These are phyloP conservation scores for Nasonia oneida DNA, from an alignment of 2,888 invertebrate species.

Conservation along the genomic window DNA sequence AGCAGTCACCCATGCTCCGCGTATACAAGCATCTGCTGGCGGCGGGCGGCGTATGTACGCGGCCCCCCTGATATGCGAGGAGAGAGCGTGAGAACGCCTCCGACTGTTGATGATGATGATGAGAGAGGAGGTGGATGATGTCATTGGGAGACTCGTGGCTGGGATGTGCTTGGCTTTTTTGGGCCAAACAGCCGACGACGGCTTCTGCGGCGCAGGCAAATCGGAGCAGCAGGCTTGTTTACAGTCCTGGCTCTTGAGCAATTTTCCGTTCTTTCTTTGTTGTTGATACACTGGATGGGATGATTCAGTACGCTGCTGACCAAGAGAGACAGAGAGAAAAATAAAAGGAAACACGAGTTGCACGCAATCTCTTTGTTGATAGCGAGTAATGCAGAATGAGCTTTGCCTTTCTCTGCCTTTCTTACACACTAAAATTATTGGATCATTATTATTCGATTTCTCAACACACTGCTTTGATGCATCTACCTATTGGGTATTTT, in stretches of 20 bases:
- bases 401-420: background rate
- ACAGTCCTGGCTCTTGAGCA: background rate
- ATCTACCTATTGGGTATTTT: background rate
- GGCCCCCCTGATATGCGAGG: background rate
- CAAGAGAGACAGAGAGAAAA: background rate
- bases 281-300: background rate
- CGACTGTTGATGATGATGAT: conserved; percentile 23
- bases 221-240: background rate
- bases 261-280: background rate
- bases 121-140: conserved; percentile 23
- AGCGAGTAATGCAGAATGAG: background rate
- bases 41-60: background rate
- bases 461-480: background rate
- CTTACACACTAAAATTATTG: background rate
- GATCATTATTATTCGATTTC: conserved; percentile 7
- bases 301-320: conserved; percentile 2
- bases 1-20: background rate
- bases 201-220: background rate
- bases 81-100: conserved; percentile 37
- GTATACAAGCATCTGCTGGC: conserved; percentile 4
- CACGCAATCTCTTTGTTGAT: conserved; percentile 30
- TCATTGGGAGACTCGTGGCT: conserved; percentile 10
- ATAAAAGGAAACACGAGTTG: background rate
- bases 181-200: background rate
- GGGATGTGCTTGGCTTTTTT: conserved; percentile 6